Evolutionary conservation across 2,797 vertebrate genomes (phyloP), one percentile per base, ranked within the genome.

Genomic region (Lemur catta): DNA sequence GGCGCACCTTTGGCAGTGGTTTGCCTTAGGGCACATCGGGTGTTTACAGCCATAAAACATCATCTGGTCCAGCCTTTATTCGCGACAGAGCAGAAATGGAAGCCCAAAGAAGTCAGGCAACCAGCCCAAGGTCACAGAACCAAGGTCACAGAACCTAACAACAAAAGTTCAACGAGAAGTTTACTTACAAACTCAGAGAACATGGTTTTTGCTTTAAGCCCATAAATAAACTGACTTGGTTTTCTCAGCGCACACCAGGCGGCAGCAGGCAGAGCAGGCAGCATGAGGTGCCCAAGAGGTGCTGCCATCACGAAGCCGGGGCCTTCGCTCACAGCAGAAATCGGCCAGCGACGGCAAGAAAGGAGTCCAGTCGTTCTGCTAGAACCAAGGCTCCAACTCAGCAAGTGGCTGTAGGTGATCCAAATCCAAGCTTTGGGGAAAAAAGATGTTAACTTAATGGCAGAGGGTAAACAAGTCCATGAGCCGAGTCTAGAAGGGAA

Each of bases 1-100:
- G 48, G 24, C 0, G 0, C 13, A 3, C 3, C 0, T 33, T n/a
- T 7, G 24, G 26, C 26, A 59, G 30, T 2, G 20, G 20, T 2
- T n/a, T 41, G 76, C 26, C n/a, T 76, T 11, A 4, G 2, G 57
- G 5, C 4, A 3, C 28, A 35, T 0, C 17, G 74, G 24, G 11
- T 38, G 12, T 15, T 41, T 50, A 4, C 43, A 28, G 65, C 43
- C 18, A n/a, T 48, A 46, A 50, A 38, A 41, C 2, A 59, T 5
- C 52, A 18, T 18, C 18, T 20, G 35, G 14, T 20, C 13, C 33
- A 38, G 59, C 17, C 63, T 50, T 63, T 8, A 18, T 41, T 69
- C 38, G 9, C 33, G 13, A 33, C 26, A 41, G 74, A 43, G 43
- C 8, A 79, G 74, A 93, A 35, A 35, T 2, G 28, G 33, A 69